Conservation (phyloP, 2,888 invertebrate genomes). For the Lasioglossum malachurum region DNA sequence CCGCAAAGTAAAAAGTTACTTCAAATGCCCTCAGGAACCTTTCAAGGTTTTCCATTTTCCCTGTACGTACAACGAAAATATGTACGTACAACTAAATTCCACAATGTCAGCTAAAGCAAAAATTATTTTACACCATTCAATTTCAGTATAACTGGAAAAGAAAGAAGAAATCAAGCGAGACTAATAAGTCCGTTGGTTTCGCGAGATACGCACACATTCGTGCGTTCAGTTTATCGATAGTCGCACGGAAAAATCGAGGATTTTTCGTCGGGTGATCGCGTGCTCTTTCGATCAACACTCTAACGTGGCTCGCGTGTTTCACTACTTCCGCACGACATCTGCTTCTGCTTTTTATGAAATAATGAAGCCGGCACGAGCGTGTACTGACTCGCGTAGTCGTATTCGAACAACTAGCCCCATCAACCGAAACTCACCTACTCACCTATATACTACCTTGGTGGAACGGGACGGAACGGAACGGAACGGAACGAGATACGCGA, state of each 20-base stretch:
- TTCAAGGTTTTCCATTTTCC: too few relatives aligned
- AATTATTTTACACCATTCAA: too few relatives aligned
- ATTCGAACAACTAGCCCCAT: slow-evolving; percentile 64
- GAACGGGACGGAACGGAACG: slow-evolving; percentile 17
- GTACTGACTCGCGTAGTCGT: slow-evolving; percentile 43
- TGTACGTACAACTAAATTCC: too few relatives aligned
- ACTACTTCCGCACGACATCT: slow-evolving; percentile 70
- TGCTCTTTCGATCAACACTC: slow-evolving; percentile 34
- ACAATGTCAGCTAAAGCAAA: too few relatives aligned
- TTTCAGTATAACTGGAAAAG: not conserved
- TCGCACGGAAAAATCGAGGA: slow-evolving; percentile 52
- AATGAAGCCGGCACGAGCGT: slow-evolving; percentile 44
- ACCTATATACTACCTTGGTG: slow-evolving; percentile 58
- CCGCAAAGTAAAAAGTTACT: too few relatives aligned
- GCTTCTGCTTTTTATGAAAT: slow-evolving; percentile 63
- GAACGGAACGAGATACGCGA: slow-evolving; percentile 39
- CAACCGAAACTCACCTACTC: slow-evolving; percentile 69
- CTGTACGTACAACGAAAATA: not conserved
- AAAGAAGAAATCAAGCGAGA: not conserved
- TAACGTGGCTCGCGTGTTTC: slow-evolving; percentile 71
- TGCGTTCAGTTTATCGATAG: slow-evolving; percentile 27
- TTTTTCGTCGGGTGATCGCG: slow-evolving; percentile 61
- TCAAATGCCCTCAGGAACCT: too few relatives aligned
- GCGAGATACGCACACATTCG: not conserved
- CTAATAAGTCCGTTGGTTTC: not conserved